phyloP scores from a whole-genome alignment of 2,888 invertebrate genomes.

The Molanna angustata region DNA sequence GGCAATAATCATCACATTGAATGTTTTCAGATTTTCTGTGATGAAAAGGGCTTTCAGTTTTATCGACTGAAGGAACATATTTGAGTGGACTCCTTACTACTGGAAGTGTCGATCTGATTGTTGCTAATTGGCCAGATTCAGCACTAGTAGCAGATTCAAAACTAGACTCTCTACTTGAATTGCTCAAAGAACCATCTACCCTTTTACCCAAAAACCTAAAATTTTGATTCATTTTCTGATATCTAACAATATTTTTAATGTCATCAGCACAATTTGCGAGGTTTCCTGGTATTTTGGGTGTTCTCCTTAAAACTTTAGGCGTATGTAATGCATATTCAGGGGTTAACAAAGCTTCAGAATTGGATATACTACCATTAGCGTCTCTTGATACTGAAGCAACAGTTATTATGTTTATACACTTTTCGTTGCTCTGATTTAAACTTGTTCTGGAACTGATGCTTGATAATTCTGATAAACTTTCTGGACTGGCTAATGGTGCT shows the following conservation, averaged over 20 bases:
- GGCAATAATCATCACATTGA: slow-evolving; percentile 34
- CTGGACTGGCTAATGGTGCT: slow-evolving; percentile 80
- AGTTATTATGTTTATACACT: slow-evolving; percentile 27
- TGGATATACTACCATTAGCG: slow-evolving; percentile 36
- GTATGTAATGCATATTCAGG: slow-evolving; percentile 49
- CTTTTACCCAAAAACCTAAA: slow-evolving; percentile 46
- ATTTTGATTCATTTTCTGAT: slow-evolving; percentile 53
- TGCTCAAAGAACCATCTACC: slow-evolving; percentile 37
- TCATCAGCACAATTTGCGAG: slow-evolving; percentile 66
- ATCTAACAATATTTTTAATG: slow-evolving; percentile 54
- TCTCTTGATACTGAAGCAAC: slow-evolving; percentile 41
- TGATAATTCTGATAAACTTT: slow-evolving; percentile 78
- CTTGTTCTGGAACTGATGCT: slow-evolving; percentile 70
- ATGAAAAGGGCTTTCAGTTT: slow-evolving; percentile 27
- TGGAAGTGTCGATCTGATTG: slow-evolving; percentile 27
- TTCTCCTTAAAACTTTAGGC: slow-evolving; percentile 60
- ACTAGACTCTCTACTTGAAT: slow-evolving; percentile 49
- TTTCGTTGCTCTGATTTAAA: slow-evolving; percentile 44
- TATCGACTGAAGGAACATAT: slow-evolving; percentile 33
- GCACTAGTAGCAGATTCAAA: slow-evolving; percentile 51
- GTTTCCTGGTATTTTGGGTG: slow-evolving; percentile 64
- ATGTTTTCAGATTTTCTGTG: slow-evolving; percentile 21
- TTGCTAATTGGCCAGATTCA: slow-evolving; percentile 34
- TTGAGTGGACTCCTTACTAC: slow-evolving; percentile 35
- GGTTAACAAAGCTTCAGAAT: slow-evolving; percentile 16